These are phyloP conservation scores for Temnothorax curvispinosus DNA, from an alignment of 1,140 invertebrate genomes.

Conservation along the genomic window DNA sequence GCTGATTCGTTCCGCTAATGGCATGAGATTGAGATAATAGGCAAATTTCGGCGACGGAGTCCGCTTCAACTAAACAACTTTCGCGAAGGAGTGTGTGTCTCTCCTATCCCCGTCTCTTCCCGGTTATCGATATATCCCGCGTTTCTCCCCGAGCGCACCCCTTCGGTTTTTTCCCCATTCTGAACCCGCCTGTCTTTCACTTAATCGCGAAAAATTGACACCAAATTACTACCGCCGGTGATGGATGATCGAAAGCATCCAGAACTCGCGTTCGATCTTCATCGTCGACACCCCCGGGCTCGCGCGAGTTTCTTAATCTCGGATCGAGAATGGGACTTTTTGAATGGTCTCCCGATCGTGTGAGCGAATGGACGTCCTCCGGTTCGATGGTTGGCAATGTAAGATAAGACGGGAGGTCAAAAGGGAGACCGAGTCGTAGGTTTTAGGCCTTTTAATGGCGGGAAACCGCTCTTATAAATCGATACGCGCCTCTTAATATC, in stretches of 20 bases:
- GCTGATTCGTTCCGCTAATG: conserved; percentile 30
- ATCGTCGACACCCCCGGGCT: neutral
- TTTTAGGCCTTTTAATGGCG: conserved; percentile 40
- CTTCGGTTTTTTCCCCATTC: neutral
- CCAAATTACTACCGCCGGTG: conserved; percentile 56
- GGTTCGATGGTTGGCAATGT: conserved; percentile 53
- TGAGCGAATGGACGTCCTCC: conserved; percentile 51
- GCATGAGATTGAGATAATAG: conserved; percentile 8
- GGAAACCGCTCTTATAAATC: conserved; percentile 58
- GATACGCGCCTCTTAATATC: conserved; percentile 67
- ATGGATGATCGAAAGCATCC: conserved; percentile 61
- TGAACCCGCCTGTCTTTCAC: conserved; percentile 44
- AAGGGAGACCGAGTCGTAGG: neutral
- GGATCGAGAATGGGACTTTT: conserved; percentile 47
- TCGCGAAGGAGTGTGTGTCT: neutral
- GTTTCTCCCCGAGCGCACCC: neutral
- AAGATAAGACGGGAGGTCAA: conserved; percentile 53
- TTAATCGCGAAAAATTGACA: conserved; percentile 64
- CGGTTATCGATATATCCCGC: conserved; percentile 11
- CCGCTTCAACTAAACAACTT: conserved; percentile 22
- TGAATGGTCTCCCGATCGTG: conserved; percentile 9
- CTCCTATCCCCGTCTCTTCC: neutral
- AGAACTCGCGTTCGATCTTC: conserved; percentile 40
- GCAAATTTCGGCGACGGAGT: conserved; percentile 26
- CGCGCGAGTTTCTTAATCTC: conserved; percentile 53